phyloP scores from a whole-genome alignment of 2,797 vertebrate genomes.

The Lerista edwardsae region DNA sequence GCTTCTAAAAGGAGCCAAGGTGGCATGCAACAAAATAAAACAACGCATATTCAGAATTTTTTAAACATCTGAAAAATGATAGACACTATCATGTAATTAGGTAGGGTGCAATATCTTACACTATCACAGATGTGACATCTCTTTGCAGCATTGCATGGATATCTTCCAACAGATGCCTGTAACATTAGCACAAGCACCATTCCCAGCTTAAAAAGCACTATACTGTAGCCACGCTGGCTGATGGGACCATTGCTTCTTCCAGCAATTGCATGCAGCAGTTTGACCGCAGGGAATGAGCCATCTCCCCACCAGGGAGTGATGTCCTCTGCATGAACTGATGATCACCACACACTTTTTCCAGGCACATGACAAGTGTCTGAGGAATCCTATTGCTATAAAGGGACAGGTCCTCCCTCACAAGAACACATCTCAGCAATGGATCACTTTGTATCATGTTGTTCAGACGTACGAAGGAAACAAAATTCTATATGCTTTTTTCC shows the following conservation, averaged over 20 bases:
- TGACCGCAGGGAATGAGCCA: not conserved
- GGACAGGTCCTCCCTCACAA: not conserved
- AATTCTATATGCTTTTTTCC: not conserved
- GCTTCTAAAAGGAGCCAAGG: too few species aligned
- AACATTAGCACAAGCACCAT: not conserved
- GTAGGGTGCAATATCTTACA: not conserved
- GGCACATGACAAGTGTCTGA: not conserved
- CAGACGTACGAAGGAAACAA: not conserved
- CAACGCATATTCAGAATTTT: too few species aligned
- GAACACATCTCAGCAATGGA: not conserved
- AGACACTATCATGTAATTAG: not conserved
- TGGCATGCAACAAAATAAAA: too few species aligned
- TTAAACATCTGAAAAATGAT: not conserved
- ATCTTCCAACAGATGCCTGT: not conserved
- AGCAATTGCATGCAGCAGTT: not conserved
- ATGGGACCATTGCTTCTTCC: not conserved
- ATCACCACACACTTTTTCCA: not conserved
- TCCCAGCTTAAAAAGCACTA: too few species aligned
- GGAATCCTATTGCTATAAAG: not conserved
- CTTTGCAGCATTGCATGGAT: not conserved
- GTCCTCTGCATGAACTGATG: not conserved
- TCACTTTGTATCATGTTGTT: rapidly evolving
- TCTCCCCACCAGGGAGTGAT: not conserved
- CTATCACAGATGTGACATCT: too few species aligned
- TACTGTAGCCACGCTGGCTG: not conserved